These are phyloP conservation scores for Penelope pileata DNA, from an alignment of 2,113 vertebrate genomes.

Conservation along the genomic window DNA sequence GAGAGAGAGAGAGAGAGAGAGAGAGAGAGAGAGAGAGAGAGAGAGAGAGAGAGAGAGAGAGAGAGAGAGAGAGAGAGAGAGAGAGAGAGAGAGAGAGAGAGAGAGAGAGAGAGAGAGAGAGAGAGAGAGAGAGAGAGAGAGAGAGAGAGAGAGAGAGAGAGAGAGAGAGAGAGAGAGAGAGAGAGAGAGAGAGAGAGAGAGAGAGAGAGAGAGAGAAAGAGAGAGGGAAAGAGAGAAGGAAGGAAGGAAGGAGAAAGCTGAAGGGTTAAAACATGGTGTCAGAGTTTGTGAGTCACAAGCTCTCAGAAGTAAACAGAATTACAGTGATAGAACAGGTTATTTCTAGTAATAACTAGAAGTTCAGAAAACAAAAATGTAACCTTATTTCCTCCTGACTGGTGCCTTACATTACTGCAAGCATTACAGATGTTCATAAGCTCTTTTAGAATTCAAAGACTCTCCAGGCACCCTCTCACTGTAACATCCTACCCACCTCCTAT, in stretches of 20 bases:
- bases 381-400: not conserved
- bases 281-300: not conserved
- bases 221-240: not conserved
- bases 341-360: not conserved
- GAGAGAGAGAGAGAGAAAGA: no score
- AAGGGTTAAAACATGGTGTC: not conserved
- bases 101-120: no score
- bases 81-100: no score
- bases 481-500: not conserved
- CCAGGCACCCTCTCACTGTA: not conserved
- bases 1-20: no score
- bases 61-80: no score
- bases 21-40: no score
- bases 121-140: no score
- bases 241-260: not conserved
- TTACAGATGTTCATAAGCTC: not conserved
- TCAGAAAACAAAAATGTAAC: not conserved
- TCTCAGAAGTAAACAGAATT: not conserved
- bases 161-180: no score
- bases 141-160: no score
- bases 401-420: not conserved
- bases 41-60: no score
- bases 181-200: no score
- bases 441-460: not conserved
- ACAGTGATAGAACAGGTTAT: not conserved